Evolutionary conservation across 2,888 invertebrate species (phyloP).

Genomic region (Lordiphosa andalusiaca): DNA sequence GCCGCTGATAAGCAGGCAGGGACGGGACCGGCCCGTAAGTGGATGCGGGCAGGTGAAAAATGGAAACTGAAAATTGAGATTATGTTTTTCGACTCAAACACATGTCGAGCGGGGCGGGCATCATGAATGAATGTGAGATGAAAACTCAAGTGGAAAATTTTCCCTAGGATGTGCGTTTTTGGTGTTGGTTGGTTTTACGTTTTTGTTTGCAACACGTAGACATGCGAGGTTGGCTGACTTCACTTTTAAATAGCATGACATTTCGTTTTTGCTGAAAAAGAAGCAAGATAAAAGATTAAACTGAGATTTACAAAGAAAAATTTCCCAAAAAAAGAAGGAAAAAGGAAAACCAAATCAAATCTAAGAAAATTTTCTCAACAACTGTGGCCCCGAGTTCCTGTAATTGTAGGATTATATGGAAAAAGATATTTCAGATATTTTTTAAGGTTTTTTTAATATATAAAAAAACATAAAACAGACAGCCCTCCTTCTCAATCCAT

Average conservation of each 20-base stretch:
- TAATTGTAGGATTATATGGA: too few relatives aligned
- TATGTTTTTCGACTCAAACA: conserved; percentile 61
- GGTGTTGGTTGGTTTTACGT: conserved; percentile 33
- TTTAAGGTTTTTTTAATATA: too few relatives aligned
- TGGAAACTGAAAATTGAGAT: conserved; percentile 70
- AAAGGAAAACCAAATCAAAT: conserved; percentile 4
- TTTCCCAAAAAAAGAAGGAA: conserved; percentile 8
- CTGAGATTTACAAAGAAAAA: conserved; percentile 20
- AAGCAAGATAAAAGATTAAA: conserved; percentile 9
- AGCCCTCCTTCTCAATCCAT: too few relatives aligned
- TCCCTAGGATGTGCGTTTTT: conserved; percentile 36
- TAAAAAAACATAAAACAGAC: too few relatives aligned
- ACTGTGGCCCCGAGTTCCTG: not conserved
- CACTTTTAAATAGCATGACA: conserved; percentile 52
- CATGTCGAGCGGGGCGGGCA: conserved; percentile 49
- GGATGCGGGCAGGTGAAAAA: conserved; percentile 68
- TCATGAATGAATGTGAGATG: conserved; percentile 51
- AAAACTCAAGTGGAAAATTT: conserved; percentile 69
- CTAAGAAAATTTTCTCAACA: conserved; percentile 29
- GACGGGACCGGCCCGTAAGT: conserved; percentile 36
- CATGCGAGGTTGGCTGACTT: conserved; percentile 37
- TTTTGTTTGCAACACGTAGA: conserved; percentile 63
- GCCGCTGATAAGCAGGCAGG: conserved; percentile 57
- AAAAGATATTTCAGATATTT: too few relatives aligned
- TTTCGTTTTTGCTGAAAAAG: conserved; percentile 54